Evolutionary conservation across 2,888 invertebrate species (phyloP).

Genomic region (Ischnus inquisitorius): DNA sequence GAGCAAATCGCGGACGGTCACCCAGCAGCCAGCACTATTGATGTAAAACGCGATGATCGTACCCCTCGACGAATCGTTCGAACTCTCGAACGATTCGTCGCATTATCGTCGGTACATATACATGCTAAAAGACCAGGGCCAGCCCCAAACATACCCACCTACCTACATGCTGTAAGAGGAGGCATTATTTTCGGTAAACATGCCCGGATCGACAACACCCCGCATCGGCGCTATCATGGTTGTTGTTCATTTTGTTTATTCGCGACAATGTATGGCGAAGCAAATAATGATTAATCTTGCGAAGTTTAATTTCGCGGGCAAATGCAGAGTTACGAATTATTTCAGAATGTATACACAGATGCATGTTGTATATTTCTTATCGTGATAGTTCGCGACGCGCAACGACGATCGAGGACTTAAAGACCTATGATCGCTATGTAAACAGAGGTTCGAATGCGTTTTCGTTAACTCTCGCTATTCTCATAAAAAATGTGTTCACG

Average conservation of each 20-base stretch:
- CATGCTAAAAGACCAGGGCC: too few relatives aligned
- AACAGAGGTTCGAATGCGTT: background rate
- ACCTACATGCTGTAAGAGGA: too few relatives aligned
- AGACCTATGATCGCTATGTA: too few relatives aligned
- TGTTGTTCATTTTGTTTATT: too few relatives aligned
- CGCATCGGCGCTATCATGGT: background rate
- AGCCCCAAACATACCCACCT: too few relatives aligned
- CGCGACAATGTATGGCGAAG: background rate
- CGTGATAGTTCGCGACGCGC: too few relatives aligned
- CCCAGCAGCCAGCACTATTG: constrained; percentile 38
- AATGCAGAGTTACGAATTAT: background rate
- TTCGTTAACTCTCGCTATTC: background rate
- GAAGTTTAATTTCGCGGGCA: background rate
- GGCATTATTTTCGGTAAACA: background rate
- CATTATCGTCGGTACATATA: background rate
- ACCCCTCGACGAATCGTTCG: background rate
- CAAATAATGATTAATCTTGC: background rate
- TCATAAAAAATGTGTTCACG: background rate
- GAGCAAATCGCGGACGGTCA: constrained; percentile 27
- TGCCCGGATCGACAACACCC: background rate
- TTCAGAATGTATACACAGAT: background rate
- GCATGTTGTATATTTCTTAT: too few relatives aligned
- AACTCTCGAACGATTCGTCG: constrained; percentile 7
- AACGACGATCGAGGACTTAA: too few relatives aligned
- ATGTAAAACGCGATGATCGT: constrained; percentile 46